Evolutionary conservation across 2,797 vertebrate species (phyloP).

Genomic region (Rhinogobio ventralis): DNA sequence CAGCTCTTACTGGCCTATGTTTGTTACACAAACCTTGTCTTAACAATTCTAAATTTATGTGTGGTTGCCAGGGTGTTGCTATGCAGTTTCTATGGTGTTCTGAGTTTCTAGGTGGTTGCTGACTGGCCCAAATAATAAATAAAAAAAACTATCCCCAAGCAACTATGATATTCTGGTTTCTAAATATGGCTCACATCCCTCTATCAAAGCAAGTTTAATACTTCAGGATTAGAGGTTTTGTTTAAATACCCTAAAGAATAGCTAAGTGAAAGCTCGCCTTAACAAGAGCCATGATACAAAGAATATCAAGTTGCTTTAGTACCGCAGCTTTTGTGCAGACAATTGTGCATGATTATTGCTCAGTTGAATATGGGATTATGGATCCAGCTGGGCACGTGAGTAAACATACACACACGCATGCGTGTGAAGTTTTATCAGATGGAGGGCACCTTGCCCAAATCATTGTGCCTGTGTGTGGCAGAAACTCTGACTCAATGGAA

Average conservation of each 20-base stretch:
- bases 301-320: conserved; percentile 1
- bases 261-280: background rate
- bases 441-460: conserved; percentile 33
- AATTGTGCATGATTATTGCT: conserved; percentile 9
- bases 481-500: conserved; percentile 55
- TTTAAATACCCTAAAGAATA: background rate
- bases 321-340: background rate
- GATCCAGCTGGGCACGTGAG: conserved; percentile 1
- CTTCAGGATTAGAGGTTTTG: background rate
- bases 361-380: conserved; percentile 23
- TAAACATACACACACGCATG: background rate
- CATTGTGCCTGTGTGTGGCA: conserved; percentile 20
- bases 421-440: background rate
- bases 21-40: background rate
- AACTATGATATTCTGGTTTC: background rate
- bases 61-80: background rate
- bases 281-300: background rate
- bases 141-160: background rate
- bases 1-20: too few relatives aligned
- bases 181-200: background rate
- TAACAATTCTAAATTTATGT: background rate
- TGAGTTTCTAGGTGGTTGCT: background rate
- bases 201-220: background rate
- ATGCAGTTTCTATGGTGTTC: background rate
- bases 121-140: background rate